phyloP scores from a whole-genome alignment of 2,888 invertebrate species.

The Hyles lineata region DNA sequence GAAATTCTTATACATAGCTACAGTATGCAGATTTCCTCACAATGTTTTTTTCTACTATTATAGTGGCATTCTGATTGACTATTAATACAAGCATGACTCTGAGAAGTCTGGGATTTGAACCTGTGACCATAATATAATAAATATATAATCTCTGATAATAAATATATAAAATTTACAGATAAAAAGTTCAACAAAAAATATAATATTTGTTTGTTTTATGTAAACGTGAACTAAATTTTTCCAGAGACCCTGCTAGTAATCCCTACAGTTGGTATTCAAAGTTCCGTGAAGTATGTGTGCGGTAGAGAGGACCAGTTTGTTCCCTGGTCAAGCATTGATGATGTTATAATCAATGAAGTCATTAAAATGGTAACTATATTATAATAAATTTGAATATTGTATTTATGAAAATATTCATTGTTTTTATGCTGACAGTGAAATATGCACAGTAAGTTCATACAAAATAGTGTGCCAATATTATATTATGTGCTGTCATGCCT shows the following conservation, averaged over 20 bases:
- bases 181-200: background rate
- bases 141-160: too few relatives aligned
- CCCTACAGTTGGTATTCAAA: conserved; percentile 77
- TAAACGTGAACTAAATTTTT: conserved; percentile 38
- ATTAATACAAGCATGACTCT: too few relatives aligned
- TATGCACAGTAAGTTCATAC: too few relatives aligned
- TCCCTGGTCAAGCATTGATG: conserved; percentile 75
- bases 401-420: background rate
- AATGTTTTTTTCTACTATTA: too few relatives aligned
- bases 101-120: too few relatives aligned
- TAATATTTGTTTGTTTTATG: background rate
- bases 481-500: too few relatives aligned
- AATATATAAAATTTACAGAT: too few relatives aligned
- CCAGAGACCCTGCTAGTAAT: conserved; percentile 75
- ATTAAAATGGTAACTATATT: conserved; percentile 67
- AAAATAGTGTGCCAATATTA: too few relatives aligned
- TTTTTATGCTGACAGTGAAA: background rate
- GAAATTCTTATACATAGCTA: too few relatives aligned
- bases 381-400: conserved; percentile 10
- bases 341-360: conserved; percentile 81
- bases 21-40: too few relatives aligned
- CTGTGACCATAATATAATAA: too few relatives aligned
- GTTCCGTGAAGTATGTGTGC: conserved; percentile 73
- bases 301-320: conserved; percentile 72
- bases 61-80: too few relatives aligned